A percentile compares a stretch with the other conserved stretches of the same genome.
phyloP scores from a whole-genome alignment of 2,797 vertebrate genomes.

The Chanos chanos region DNA sequence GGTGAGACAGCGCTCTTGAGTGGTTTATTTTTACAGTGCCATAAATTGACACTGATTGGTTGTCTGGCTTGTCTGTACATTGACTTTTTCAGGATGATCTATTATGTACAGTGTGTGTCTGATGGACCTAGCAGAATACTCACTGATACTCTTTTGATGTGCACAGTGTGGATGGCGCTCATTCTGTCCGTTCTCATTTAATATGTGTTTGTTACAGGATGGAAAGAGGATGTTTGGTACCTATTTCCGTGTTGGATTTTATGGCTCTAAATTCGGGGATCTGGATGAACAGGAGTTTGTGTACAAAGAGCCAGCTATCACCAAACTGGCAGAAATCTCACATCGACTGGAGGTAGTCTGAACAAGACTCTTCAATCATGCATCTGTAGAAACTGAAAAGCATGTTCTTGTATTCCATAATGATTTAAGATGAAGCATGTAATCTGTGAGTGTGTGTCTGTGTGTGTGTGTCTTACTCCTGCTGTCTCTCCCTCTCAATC shows the following conservation, averaged over 20 bases:
- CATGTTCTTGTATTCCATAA: neutral
- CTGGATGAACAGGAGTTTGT: slow-evolving; percentile 98
- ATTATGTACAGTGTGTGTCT: no score
- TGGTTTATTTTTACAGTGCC: no score
- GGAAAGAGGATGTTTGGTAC: slow-evolving; percentile 99
- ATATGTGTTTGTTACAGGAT: slow-evolving; percentile 65
- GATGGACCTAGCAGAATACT: no score
- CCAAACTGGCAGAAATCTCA: slow-evolving; percentile 95
- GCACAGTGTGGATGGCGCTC: no score
- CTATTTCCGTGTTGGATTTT: slow-evolving; percentile 97
- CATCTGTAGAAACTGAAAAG: neutral
- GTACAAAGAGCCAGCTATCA: slow-evolving; percentile 98
- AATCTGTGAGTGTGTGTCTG: neutral
- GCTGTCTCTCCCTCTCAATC: neutral
- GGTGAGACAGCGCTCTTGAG: no score
- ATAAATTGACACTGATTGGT: no score
- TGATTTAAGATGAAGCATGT: no score
- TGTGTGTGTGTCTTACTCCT: neutral
- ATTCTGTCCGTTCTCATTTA: neutral
- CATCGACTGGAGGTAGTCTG: slow-evolving; percentile 97
- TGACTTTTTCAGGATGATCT: no score
- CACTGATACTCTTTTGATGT: no score
- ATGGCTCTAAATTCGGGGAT: slow-evolving; percentile 94
- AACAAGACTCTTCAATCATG: neutral
- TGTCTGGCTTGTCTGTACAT: no score